Evolutionary conservation across 2,113 vertebrate genomes (phyloP), one percentile per base, ranked within the genome.

Genomic region (Rana temporaria): DNA sequence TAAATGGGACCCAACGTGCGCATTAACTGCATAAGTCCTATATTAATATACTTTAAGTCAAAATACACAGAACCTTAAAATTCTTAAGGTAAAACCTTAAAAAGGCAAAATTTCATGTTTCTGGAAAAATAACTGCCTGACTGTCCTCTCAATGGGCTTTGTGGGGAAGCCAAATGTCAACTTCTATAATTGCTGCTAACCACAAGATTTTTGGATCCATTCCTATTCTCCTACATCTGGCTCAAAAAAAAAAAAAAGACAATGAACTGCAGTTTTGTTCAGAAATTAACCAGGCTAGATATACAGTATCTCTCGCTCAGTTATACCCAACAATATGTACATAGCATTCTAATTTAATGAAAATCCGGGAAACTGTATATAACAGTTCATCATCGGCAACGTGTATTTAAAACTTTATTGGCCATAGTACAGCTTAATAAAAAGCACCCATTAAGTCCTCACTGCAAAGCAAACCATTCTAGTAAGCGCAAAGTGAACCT

Each of bases 101-200:
- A 32, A 69, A n/a, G 34, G 17, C 8, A 19, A 30, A 30, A 30
- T 30, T 30, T 30, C 26, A 30, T 30, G 3, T 30, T 30, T 53
- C 34, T 26, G 18, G 48, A 14, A 2, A 78, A 24, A 59, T 66
- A 78, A 78, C 52, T 19, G 60, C 32, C 63, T 34, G 64, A 38
- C 30, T 59, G 76, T 30, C 26, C 26, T 30, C 26, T 30, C 26
- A 30, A 30, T 30, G 26, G 26, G 26, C 48, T 78, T 56, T 0
- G 1, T 5, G 84, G 88, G 81, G 87, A 84, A 82, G 74, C 68
- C 2, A 30, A 84, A 85, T 87, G 88, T 84, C 88, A 88, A 88
- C 84, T 84, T 80, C 78, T 70, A 74, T 79, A 63, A 85, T 0
- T 18, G 65, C 77, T 82, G 64, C 60, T 88, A 89, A 88, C 88